A percentile compares a stretch with the other conserved stretches of the same genome.
phyloP scores from a whole-genome alignment of 92 coral and sea anemone genomes.

The Actinostola sp. region DNA sequence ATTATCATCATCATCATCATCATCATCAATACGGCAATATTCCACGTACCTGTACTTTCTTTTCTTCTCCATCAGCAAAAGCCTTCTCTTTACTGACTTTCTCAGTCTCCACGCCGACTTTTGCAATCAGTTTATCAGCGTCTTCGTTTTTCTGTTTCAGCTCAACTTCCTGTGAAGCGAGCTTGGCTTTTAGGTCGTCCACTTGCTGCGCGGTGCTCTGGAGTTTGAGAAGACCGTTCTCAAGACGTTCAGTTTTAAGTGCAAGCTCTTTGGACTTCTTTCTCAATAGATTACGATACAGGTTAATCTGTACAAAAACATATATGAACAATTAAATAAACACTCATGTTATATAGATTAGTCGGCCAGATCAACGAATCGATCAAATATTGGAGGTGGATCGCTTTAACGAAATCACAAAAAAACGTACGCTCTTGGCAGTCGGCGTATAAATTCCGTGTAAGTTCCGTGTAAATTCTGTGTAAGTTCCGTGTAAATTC shows the following conservation, averaged over 20 bases:
- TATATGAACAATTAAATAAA: too few species aligned
- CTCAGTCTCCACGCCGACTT: constrained; percentile 97
- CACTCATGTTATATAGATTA: too few species aligned
- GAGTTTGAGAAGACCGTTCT: constrained; percentile 93
- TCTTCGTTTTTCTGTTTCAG: constrained; percentile 98
- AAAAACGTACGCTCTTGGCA: too few species aligned
- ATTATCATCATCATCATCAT: too few species aligned
- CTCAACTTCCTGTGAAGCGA: constrained; percentile 98
- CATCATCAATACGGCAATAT: too few species aligned
- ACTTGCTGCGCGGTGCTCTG: constrained; percentile 99
- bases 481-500: too few species aligned
- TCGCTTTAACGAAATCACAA: too few species aligned
- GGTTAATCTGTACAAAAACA: constrained; percentile 75
- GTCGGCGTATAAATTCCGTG: too few species aligned
- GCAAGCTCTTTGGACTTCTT: constrained; percentile 91
- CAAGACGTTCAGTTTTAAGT: constrained; percentile 98
- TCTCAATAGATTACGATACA: constrained; percentile 86
- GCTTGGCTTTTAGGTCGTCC: constrained; percentile 96
- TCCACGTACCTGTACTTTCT: constrained; percentile 75
- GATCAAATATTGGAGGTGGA: too few species aligned
- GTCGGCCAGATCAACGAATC: too few species aligned
- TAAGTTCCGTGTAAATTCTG: too few species aligned
- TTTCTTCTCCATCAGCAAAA: constrained; percentile 97
- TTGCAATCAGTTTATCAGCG: constrained; percentile 95
- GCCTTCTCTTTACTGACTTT: constrained; percentile 99